Evolutionary conservation across 2,113 vertebrate species (phyloP).

Genomic region (Limanda limanda): DNA sequence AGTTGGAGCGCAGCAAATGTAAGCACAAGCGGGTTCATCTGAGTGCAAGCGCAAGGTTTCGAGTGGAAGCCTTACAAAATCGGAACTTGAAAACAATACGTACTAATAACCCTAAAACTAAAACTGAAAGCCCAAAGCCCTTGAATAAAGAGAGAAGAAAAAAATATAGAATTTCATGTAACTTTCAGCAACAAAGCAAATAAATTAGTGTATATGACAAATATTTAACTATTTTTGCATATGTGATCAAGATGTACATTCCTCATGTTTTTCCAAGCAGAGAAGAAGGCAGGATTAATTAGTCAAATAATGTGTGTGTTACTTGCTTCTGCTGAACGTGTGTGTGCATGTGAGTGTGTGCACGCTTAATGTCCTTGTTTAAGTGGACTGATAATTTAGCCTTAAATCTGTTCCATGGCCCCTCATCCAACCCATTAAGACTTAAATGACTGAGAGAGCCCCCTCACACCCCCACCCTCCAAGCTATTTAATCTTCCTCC

Average conservation of each 20-base stretch:
- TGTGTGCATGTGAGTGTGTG: neutral
- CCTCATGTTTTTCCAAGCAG: neutral
- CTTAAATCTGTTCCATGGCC: neutral
- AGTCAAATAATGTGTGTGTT: neutral
- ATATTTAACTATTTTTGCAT: neutral
- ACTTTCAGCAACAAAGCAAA: neutral
- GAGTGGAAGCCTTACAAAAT: too few relatives aligned
- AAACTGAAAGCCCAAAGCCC: too few relatives aligned
- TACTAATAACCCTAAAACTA: too few relatives aligned
- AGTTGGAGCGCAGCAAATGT: too few relatives aligned
- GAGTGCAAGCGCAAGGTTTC: too few relatives aligned
- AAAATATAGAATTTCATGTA: neutral
- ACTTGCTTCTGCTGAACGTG: neutral
- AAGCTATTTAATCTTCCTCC: slow-evolving; percentile 20
- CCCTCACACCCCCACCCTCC: neutral
- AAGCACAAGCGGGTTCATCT: too few relatives aligned
- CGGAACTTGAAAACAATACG: too few relatives aligned
- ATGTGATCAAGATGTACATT: neutral
- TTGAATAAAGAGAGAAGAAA: neutral
- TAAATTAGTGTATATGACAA: too few relatives aligned
- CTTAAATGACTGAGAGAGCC: neutral
- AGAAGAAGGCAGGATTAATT: neutral
- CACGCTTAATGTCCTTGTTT: slow-evolving; percentile 1
- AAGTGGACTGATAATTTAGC: slow-evolving; percentile 23
- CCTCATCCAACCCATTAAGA: slow-evolving; percentile 1